Evolutionary conservation across 2,113 vertebrate species (phyloP).

Genomic region (Corvus cornix): DNA sequence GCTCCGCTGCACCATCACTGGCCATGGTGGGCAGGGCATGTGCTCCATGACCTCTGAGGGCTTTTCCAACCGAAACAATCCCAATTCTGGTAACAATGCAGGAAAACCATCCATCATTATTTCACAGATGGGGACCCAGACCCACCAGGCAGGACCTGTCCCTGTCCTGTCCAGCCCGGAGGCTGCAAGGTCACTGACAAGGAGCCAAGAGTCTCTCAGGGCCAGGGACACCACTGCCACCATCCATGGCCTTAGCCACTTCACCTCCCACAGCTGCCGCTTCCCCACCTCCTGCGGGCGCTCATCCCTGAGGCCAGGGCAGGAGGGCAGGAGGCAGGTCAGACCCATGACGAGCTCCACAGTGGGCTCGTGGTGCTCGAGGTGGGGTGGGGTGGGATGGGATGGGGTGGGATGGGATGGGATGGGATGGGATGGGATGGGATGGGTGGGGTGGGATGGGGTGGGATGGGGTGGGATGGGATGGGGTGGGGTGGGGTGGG

Average conservation of each 20-base stretch:
- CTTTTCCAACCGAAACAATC: neutral
- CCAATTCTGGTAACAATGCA: neutral
- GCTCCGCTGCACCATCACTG: neutral
- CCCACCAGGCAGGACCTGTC: neutral
- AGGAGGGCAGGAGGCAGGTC: neutral
- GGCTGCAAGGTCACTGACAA: neutral
- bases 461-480: neutral
- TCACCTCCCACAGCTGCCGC: neutral
- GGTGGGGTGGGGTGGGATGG: neutral
- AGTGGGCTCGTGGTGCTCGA: neutral
- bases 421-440: neutral
- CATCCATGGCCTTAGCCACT: neutral
- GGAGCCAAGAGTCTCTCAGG: neutral
- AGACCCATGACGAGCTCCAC: neutral
- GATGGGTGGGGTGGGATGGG: neutral
- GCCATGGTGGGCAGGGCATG: neutral
- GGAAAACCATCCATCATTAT: neutral
- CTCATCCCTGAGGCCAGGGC: neutral
- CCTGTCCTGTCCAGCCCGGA: neutral
- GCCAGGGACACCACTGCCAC: neutral
- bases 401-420: neutral
- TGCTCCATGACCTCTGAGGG: neutral
- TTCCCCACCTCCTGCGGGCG: neutral
- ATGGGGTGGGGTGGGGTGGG: neutral
- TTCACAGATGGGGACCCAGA: neutral